Base-by-base conservation (phyloP, 2,797 vertebrate species). In the Myotis myotis region DNA sequence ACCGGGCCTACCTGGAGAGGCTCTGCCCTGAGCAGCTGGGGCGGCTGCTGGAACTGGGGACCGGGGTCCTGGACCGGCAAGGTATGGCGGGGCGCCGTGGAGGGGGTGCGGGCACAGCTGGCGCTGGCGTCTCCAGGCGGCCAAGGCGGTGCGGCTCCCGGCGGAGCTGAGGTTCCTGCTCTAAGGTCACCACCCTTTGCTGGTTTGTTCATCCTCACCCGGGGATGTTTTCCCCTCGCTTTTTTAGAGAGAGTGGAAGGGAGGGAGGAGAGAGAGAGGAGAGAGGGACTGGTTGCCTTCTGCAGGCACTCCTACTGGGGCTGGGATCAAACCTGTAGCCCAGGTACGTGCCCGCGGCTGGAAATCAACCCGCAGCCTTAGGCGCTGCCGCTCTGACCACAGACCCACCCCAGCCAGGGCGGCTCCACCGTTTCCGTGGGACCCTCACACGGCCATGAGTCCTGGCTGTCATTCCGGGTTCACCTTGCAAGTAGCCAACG, bases 1-100 rank as follows among this genome's bases (percentile, higher is more conserved):
- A 89, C 96, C 93, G 60, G 12, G 94, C 80, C 51, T 97, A 94
- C 88, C 92, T 97, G 9, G 75, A 97, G 55, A 87, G 70, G 41
- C 95, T 94, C 49, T 97, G 97, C 55, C 97, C 95, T 0, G 25
- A 78, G 57, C 96, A 96, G 36, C 95, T 97, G 55, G 62, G 1
- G 5, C 55, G 22, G 38, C 60, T 96, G 53, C 75, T 97, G 89
- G 85, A 74, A 10, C 90, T 95, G 87, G 89, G 93, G 20, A 64
- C 71, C 33, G 92, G 85, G 17, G 1, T 15, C 28, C 74, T 97
- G 88, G 75, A 81, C 47, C 87, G n/a, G 19, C 81, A 19, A 96
- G 97, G 97, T 97, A 97, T 0, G 64, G 5, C 1, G 5, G 38
- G 47, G 30, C 7, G 1, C 2, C 11, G 38, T 1, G 9, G 22